A percentile compares a stretch with the other conserved stretches of the same genome.
These are phyloP conservation scores for Aurelia sp. DNA, from an alignment of 30 jellyfish, hydroid and myxozoan species.

Conservation along the genomic window DNA sequence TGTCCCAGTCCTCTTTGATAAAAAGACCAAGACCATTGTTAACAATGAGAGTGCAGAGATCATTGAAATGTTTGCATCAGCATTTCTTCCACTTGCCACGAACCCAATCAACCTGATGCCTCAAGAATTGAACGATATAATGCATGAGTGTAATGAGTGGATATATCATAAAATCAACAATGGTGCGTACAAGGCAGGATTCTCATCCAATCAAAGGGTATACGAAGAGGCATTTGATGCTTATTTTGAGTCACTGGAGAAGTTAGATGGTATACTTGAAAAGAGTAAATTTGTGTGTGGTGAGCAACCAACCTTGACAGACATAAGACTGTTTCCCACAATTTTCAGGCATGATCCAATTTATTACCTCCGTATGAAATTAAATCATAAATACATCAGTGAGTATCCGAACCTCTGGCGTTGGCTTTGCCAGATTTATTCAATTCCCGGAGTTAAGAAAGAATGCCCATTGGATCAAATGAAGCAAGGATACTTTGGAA, in stretches of 20 bases:
- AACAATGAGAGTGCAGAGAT: constrained; percentile 83
- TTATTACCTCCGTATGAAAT: constrained; percentile 55
- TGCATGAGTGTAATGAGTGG: constrained; percentile 69
- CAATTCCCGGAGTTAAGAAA: constrained; percentile 31
- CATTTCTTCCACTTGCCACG: constrained; percentile 67
- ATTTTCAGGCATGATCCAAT: constrained; percentile 72
- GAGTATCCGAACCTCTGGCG: constrained; percentile 62
- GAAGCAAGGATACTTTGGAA: constrained; percentile 74
- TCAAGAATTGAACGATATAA: background rate
- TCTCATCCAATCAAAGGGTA: constrained; percentile 46
- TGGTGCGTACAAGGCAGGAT: constrained; percentile 76
- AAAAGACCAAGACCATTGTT: constrained; percentile 84
- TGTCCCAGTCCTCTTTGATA: constrained; percentile 91
- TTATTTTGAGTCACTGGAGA: constrained; percentile 44
- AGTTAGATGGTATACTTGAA: constrained; percentile 42
- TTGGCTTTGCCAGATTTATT: constrained; percentile 67
- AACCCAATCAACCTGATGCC: constrained; percentile 51
- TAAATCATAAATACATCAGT: constrained; percentile 45
- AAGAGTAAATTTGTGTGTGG: constrained; percentile 44
- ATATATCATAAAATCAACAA: constrained; percentile 49
- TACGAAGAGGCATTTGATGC: constrained; percentile 65
- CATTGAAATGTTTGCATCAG: constrained; percentile 79
- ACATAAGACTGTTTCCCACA: constrained; percentile 53
- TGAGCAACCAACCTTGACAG: constrained; percentile 48
- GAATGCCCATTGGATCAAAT: constrained; percentile 73